Evolutionary conservation across 2,797 vertebrate species (phyloP), one percentile per base, ranked within the genome.

Genomic region (Pitangus sulphuratus): DNA sequence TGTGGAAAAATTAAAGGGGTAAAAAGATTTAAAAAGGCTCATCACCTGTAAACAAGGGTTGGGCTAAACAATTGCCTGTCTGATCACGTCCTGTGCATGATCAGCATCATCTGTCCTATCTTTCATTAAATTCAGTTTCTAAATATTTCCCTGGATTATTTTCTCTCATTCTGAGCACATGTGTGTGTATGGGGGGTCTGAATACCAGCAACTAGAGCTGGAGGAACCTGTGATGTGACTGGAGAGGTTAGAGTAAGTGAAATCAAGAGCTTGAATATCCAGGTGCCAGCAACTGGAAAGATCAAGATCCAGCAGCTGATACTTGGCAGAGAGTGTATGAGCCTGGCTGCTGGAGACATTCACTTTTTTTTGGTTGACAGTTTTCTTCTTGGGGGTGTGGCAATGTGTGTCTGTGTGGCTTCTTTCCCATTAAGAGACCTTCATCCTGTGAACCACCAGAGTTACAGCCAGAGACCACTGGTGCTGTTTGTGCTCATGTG

Each of bases 101-200:
- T 62, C 77, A 81, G 69, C 61, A 87, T 14, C 42, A 60, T 25
- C 30, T 15, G 0, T 39, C 51, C 51, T 62, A 54, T 26, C 33
- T 77, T 40, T 33, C 31, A 72, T 11, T 60, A 51, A 82, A 60
- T 76, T 76, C 21, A 6, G 42, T 44, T 83, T 68, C 80, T 62
- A 89, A 35, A 25, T 90, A 14, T 45, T 89, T 70, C 75, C 21
- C 44, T 84, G 51, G 35, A 74, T 65, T 0, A 42, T 15, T 8
- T 25, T 20, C 33, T 81, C 69, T 81, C 44, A 74, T 74, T 74
- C 56, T n/a, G 28, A 90, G 42, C 9, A 3, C 13, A 11, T 4
- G 6, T 11, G 5, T 15, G 2, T 14, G 6, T 14, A 48, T 4
- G 0, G 5, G 9, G 4, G 2, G 2, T 57, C 15, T 24, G 30